These are phyloP conservation scores for Cheilosia scutellata DNA, from an alignment of 2,888 invertebrate species.

Conservation along the genomic window DNA sequence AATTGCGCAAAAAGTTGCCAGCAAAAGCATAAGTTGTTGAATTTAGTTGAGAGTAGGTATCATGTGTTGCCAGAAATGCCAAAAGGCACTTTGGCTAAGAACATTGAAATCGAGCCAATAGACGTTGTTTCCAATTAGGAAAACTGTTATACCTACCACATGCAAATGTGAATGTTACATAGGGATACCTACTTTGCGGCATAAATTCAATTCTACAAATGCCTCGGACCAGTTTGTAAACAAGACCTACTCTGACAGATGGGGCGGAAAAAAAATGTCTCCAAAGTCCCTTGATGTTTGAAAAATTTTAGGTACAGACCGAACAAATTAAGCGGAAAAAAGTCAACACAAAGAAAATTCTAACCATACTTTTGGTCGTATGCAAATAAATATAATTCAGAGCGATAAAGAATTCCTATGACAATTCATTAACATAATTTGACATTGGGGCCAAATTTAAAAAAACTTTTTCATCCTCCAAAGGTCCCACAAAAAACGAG, in stretches of 20 bases:
- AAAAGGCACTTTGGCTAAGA: background rate
- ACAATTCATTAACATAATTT: constrained; percentile 44
- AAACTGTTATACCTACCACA: background rate
- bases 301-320: too few relatives aligned
- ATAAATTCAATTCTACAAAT: background rate
- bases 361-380: background rate
- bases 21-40: constrained; percentile 4
- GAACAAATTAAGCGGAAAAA: background rate
- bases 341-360: background rate
- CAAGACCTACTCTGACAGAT: too few relatives aligned
- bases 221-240: background rate
- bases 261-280: too few relatives aligned
- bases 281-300: too few relatives aligned
- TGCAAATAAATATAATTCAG: constrained; percentile 31
- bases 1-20: background rate
- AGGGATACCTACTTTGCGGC: background rate
- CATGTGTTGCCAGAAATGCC: background rate
- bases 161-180: background rate
- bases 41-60: background rate
- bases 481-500: background rate
- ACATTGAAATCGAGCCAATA: constrained; percentile 24
- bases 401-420: constrained; percentile 21
- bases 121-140: constrained; percentile 11
- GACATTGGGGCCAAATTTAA: constrained; percentile 3
- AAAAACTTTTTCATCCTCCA: background rate